A percentile compares a stretch with the other conserved stretches of the same genome.
Evolutionary conservation across 2,888 invertebrate species (phyloP).

Genomic region (Cordylochernes scorpioides): DNA sequence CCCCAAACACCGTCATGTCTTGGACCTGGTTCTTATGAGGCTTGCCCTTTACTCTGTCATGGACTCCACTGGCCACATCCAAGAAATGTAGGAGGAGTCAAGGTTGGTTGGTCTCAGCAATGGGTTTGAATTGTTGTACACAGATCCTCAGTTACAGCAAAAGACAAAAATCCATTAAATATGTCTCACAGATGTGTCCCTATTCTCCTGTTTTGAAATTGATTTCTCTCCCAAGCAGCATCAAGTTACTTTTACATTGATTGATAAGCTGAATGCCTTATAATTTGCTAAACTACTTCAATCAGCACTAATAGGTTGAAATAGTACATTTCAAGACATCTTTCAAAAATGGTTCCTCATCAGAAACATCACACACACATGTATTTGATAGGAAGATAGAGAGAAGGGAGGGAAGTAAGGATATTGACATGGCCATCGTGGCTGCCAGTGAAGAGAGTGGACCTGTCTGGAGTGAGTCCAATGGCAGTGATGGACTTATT

Average conservation of each 20-base stretch:
- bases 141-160: too few relatives aligned
- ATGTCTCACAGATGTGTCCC: too few relatives aligned
- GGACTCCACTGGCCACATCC: conserved; percentile 35
- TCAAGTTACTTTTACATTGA: not conserved
- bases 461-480: conserved; percentile 41
- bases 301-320: too few relatives aligned
- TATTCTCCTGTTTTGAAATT: not conserved
- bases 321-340: too few relatives aligned
- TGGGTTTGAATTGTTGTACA: too few relatives aligned
- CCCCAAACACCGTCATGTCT: conserved; percentile 45
- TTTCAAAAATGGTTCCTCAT: too few relatives aligned
- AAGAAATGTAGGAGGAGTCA: conserved; percentile 17
- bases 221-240: not conserved
- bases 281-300: too few relatives aligned
- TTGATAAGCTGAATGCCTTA: too few relatives aligned
- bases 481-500: conserved; percentile 89
- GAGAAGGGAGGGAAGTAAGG: conserved; percentile 15
- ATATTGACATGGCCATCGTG: conserved; percentile 62
- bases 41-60: conserved; percentile 47
- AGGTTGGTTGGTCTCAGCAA: too few relatives aligned
- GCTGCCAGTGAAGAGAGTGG: conserved; percentile 63
- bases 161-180: too few relatives aligned
- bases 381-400: too few relatives aligned
- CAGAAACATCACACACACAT: too few relatives aligned
- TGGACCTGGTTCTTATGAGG: conserved; percentile 91